These are phyloP conservation scores for Heliconius sara DNA, from an alignment of 2,888 invertebrate species.

Conservation along the genomic window DNA sequence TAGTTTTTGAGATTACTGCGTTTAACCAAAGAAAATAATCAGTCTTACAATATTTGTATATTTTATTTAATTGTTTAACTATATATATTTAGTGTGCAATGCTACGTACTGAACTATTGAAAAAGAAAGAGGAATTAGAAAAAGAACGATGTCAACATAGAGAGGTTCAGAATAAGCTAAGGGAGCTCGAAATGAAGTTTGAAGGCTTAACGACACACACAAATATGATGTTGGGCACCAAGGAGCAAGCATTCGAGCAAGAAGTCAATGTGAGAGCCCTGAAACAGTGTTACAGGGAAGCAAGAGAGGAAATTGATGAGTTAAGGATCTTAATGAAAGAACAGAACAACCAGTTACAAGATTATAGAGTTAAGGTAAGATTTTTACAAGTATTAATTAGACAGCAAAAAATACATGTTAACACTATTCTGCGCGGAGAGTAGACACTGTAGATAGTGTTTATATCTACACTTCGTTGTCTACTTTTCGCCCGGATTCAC, in stretches of 20 bases:
- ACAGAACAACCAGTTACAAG: slow-evolving; percentile 86
- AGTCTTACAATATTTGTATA: background rate
- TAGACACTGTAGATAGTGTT: background rate
- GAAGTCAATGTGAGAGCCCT: slow-evolving; percentile 75
- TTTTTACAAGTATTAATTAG: background rate
- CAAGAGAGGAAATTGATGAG: slow-evolving; percentile 84
- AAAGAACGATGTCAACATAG: slow-evolving; percentile 84
- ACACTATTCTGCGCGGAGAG: too few species aligned
- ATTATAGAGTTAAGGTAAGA: slow-evolving; percentile 87
- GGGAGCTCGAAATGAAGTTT: slow-evolving; percentile 73
- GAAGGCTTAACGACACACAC: slow-evolving; percentile 67
- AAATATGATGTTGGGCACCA: slow-evolving; percentile 78
- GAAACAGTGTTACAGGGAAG: slow-evolving; percentile 85
- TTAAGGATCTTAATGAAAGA: slow-evolving; percentile 85
- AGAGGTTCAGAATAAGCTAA: slow-evolving; percentile 71
- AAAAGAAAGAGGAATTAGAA: slow-evolving; percentile 83
- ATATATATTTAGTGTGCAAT: slow-evolving; percentile 65
- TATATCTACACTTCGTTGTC: background rate
- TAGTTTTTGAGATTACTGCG: too few species aligned
- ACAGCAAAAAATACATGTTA: background rate
- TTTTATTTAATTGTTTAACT: background rate
- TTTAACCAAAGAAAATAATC: too few species aligned
- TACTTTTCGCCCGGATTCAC: background rate
- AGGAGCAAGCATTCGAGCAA: slow-evolving; percentile 85
- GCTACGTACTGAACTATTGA: slow-evolving; percentile 68